Percentiles rank a stretch among this genome's conserved stretches.
Conservation (phyloP, 2,888 invertebrate species). For the Taenaris catops region DNA sequence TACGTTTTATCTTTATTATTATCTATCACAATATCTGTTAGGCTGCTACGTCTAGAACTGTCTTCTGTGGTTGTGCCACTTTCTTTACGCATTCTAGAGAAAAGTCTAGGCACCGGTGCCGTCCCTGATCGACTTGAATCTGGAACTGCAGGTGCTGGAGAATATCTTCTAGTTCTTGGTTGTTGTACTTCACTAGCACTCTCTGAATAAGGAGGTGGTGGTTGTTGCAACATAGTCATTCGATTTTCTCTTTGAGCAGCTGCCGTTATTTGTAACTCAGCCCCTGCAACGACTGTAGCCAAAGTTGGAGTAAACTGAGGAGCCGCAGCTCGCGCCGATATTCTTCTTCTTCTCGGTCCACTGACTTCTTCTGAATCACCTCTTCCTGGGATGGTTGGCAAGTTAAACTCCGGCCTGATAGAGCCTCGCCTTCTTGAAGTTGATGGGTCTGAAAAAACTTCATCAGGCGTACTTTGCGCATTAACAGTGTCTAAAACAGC, state of each 20-base stretch:
- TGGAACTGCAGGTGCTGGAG: conserved; percentile 58
- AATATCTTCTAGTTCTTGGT: conserved; percentile 57
- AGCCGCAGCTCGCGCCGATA: conserved; percentile 61
- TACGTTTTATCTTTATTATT: conserved; percentile 71
- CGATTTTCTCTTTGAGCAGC: conserved; percentile 62
- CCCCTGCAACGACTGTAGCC: conserved; percentile 68
- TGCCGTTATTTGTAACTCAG: conserved; percentile 64
- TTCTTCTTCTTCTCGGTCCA: conserved; percentile 55
- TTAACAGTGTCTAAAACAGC: conserved; percentile 81
- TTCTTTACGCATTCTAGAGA: conserved; percentile 62
- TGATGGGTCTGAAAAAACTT: conserved; percentile 29
- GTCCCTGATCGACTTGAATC: conserved; percentile 48
- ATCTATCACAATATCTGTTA: conserved; percentile 73
- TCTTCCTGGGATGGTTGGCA: conserved; percentile 40
- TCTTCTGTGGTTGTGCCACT: conserved; percentile 43
- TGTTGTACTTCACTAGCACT: conserved; percentile 43
- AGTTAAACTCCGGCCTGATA: conserved; percentile 48
- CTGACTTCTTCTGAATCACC: conserved; percentile 44
- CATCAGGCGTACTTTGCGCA: conserved; percentile 30
- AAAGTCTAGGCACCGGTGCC: conserved; percentile 66
- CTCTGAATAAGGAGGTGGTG: conserved; percentile 68
- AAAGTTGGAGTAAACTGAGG: conserved; percentile 68
- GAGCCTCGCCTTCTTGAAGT: conserved; percentile 51
- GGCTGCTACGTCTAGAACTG: conserved; percentile 58
- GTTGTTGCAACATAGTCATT: conserved; percentile 63